Percentiles rank a stretch among this genome's conserved stretches.
These are phyloP conservation scores for Thymelicus acteon DNA, from an alignment of 2,888 invertebrate species.

Conservation along the genomic window DNA sequence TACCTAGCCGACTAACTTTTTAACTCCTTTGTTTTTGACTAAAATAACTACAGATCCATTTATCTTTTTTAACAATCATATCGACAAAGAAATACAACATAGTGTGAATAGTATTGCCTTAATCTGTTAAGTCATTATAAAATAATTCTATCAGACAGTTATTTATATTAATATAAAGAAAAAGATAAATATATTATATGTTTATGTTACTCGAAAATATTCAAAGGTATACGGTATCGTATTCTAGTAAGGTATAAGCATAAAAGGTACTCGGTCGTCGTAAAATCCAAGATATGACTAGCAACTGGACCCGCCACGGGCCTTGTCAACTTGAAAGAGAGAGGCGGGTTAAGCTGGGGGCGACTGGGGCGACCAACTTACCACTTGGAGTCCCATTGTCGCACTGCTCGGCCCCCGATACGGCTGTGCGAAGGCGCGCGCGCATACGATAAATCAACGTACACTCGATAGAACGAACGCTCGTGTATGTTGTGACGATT, in stretches of 20 bases:
- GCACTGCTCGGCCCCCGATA: constrained; percentile 73
- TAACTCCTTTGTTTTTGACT: too few relatives aligned
- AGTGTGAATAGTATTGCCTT: too few relatives aligned
- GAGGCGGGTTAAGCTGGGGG: constrained; percentile 77
- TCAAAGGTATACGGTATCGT: neutral
- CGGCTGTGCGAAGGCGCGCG: constrained; percentile 76
- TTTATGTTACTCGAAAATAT: neutral
- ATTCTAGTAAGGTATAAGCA: neutral
- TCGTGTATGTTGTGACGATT: constrained; percentile 19
- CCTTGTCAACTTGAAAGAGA: constrained; percentile 76
- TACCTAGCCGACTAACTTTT: too few relatives aligned
- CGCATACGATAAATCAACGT: constrained; percentile 48
- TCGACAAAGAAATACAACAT: too few relatives aligned
- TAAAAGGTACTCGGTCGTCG: constrained; percentile 16
- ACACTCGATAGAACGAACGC: neutral
- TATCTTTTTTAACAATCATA: too few relatives aligned
- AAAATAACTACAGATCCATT: too few relatives aligned
- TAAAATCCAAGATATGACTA: constrained; percentile 34
- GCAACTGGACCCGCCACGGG: constrained; percentile 41
- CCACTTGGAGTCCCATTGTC: constrained; percentile 76
- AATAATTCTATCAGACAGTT: too few relatives aligned
- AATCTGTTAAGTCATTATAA: too few relatives aligned
- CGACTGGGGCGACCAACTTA: constrained; percentile 55
- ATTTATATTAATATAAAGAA: too few relatives aligned
- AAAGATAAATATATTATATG: too few relatives aligned